phyloP scores from a whole-genome alignment of 2,797 vertebrate genomes.

The Sebastes aleutianus region DNA sequence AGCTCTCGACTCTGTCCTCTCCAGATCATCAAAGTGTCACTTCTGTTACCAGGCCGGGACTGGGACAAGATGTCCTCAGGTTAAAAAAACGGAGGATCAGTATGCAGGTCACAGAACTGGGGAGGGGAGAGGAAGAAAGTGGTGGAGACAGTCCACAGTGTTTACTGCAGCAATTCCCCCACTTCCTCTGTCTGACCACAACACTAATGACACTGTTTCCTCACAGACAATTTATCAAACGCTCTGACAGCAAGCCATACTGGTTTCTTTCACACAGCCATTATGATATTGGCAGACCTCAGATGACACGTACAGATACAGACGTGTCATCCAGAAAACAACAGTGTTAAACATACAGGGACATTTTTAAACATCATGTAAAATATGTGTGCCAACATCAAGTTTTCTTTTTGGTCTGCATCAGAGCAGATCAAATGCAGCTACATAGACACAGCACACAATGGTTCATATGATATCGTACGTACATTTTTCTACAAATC shows the following conservation, averaged over 20 bases:
- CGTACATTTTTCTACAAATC: no score
- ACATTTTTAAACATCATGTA: not conserved
- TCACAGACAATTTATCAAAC: slow-evolving; percentile 45
- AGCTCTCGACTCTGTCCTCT: slow-evolving; percentile 63
- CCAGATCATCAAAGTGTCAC: slow-evolving; percentile 68
- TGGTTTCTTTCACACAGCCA: slow-evolving; percentile 18
- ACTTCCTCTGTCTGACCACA: slow-evolving; percentile 59
- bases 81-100: slow-evolving; percentile 72
- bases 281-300: slow-evolving; percentile 9
- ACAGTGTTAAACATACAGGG: not conserved
- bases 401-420: not conserved
- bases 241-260: slow-evolving; percentile 31
- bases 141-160: slow-evolving; percentile 54
- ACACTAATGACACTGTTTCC: slow-evolving; percentile 58
- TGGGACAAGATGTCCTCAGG: slow-evolving; percentile 71
- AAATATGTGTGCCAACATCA: not conserved
- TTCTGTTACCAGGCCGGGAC: slow-evolving; percentile 49
- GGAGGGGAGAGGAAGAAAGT: slow-evolving; percentile 44
- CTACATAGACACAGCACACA: not conserved
- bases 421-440: not conserved
- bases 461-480: no score
- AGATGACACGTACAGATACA: not conserved
- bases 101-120: slow-evolving; percentile 75
- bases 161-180: slow-evolving; percentile 65
- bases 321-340: not conserved